Percentiles rank a stretch among this genome's conserved stretches.
phyloP scores from a whole-genome alignment of 2,888 invertebrate genomes.

The Polydrusus tereticollis region DNA sequence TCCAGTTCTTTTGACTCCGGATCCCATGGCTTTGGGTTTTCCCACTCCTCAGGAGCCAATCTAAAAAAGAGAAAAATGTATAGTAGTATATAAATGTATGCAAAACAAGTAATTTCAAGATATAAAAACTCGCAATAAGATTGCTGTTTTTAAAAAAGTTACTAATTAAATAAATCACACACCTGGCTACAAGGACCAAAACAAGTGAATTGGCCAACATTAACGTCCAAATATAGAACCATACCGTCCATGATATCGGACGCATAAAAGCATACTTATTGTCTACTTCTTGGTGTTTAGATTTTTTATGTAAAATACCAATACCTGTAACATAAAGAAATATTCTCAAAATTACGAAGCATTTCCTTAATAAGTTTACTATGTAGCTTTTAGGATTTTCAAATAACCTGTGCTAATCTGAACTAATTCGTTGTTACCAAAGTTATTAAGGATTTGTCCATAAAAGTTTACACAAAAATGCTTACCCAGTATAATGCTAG shows the following conservation, averaged over 20 bases:
- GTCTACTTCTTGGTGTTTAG: slow-evolving; percentile 80
- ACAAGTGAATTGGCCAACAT: slow-evolving; percentile 86
- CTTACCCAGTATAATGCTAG: no score
- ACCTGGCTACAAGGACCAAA: slow-evolving; percentile 81
- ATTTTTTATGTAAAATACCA: slow-evolving; percentile 77
- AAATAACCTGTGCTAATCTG: no score
- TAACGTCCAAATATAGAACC: slow-evolving; percentile 90
- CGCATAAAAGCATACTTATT: slow-evolving; percentile 91
- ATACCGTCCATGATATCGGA: slow-evolving; percentile 87
- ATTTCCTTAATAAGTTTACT: no score
- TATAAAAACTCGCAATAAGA: no score
- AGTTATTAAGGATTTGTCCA: no score
- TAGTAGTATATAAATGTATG: not conserved
- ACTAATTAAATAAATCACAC: not conserved
- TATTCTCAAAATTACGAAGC: no score
- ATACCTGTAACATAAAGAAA: slow-evolving; percentile 72
- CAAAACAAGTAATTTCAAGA: not conserved
- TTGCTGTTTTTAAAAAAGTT: no score
- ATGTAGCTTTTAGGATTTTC: not conserved
- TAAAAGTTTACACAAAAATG: no score
- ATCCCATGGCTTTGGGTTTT: slow-evolving; percentile 93
- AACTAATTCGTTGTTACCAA: no score
- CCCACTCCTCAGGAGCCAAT: slow-evolving; percentile 92
- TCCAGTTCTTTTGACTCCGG: slow-evolving; percentile 89
- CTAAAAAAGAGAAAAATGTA: slow-evolving; percentile 69